phyloP scores from a whole-genome alignment of 2,888 invertebrate species.

The Stramonita haemastoma region DNA sequence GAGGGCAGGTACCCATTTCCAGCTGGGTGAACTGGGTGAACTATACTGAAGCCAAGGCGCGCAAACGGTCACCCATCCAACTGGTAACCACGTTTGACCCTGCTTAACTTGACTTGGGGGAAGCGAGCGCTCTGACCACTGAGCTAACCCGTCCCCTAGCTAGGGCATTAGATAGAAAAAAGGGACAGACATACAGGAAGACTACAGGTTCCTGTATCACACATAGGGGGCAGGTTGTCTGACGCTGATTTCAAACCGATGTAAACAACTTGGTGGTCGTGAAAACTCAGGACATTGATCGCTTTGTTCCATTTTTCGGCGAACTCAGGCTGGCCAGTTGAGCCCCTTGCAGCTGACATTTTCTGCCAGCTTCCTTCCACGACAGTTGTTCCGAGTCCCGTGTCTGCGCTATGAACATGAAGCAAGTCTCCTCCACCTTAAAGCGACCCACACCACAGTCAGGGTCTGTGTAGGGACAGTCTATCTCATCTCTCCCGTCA shows the following conservation, averaged over 20 bases:
- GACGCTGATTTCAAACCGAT: not conserved
- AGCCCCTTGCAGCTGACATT: not conserved
- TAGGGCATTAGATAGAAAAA: too few relatives aligned
- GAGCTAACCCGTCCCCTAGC: too few relatives aligned
- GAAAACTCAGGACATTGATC: not conserved
- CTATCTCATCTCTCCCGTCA: conserved; percentile 19
- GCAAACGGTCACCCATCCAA: too few relatives aligned
- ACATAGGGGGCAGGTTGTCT: not conserved
- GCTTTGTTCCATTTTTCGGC: not conserved
- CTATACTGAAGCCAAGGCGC: too few relatives aligned
- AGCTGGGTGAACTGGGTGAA: too few relatives aligned
- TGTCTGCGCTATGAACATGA: not conserved
- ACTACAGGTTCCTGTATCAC: too few relatives aligned
- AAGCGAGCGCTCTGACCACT: too few relatives aligned
- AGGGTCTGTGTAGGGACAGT: conserved; percentile 14
- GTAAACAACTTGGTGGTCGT: not conserved
- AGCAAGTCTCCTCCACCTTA: not conserved
- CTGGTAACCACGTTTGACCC: too few relatives aligned
- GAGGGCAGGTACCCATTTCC: too few relatives aligned
- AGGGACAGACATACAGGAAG: not conserved
- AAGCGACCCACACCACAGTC: not conserved
- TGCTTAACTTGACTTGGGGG: too few relatives aligned
- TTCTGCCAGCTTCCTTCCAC: not conserved
- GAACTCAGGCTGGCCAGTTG: not conserved
- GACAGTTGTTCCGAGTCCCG: not conserved